Percentiles rank a stretch among this genome's conserved stretches.
These are phyloP conservation scores for Athene noctua DNA, from an alignment of 2,113 vertebrate genomes.

Conservation along the genomic window DNA sequence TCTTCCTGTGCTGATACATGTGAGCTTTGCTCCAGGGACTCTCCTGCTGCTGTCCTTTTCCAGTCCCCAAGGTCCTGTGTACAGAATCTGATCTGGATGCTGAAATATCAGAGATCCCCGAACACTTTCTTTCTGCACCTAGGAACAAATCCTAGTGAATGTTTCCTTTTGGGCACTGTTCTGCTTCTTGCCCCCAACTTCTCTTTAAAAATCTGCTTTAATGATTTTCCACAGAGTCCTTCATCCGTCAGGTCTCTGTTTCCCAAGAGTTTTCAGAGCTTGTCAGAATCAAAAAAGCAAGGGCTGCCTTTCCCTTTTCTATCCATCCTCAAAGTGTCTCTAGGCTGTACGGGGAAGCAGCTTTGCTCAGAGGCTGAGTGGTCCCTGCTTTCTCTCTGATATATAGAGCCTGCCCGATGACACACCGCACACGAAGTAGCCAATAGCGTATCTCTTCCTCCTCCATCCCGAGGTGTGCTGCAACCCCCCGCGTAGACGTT, in stretches of 20 bases:
- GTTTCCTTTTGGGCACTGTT: background rate
- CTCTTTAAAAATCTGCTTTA: background rate
- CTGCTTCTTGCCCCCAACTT: background rate
- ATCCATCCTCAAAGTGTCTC: background rate
- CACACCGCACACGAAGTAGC: background rate
- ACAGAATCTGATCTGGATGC: background rate
- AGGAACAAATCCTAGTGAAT: background rate
- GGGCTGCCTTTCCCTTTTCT: background rate
- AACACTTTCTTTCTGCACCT: background rate
- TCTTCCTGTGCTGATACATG: background rate
- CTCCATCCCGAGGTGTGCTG: background rate
- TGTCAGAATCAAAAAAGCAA: background rate
- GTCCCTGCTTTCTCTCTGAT: background rate
- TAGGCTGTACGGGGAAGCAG: background rate
- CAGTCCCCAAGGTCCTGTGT: background rate
- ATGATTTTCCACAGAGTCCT: background rate
- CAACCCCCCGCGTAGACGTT: background rate
- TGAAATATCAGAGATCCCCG: background rate
- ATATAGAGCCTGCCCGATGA: slow-evolving; percentile 28
- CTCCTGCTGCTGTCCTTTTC: background rate
- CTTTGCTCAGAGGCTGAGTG: background rate
- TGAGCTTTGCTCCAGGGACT: background rate
- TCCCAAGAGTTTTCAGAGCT: background rate
- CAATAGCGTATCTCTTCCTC: slow-evolving; percentile 20
- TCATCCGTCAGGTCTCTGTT: background rate